These are phyloP conservation scores for Danio jaintianensis DNA, from an alignment of 2,797 vertebrate genomes.

Conservation along the genomic window DNA sequence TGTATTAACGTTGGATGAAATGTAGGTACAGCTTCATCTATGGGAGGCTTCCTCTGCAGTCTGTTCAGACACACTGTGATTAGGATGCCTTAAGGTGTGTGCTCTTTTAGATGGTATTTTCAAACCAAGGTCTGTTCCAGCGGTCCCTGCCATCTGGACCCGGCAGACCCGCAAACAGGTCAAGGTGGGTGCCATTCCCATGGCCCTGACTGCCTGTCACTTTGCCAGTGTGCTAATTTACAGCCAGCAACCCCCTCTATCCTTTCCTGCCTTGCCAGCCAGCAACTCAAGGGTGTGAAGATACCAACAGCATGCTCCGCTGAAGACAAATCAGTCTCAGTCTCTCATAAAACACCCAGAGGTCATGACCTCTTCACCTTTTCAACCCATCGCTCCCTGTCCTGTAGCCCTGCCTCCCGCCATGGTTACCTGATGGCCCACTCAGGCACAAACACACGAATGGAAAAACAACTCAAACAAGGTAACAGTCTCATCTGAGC, in stretches of 20 bases:
- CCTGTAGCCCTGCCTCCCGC: constrained; percentile 40
- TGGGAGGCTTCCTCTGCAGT: constrained; percentile 1
- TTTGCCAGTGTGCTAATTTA: constrained; percentile 76
- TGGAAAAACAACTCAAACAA: constrained; percentile 37
- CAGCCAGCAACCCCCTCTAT: constrained; percentile 61
- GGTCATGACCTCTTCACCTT: constrained; percentile 81
- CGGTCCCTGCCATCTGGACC: constrained; percentile 62
- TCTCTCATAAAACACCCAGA: constrained; percentile 77
- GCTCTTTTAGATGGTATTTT: constrained; percentile 46
- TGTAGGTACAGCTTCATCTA: background rate
- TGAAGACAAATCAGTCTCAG: constrained; percentile 78
- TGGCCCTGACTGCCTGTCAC: constrained; percentile 70
- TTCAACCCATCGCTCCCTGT: constrained; percentile 75
- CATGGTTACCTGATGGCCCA: constrained; percentile 56
- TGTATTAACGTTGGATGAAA: background rate
- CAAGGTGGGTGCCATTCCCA: constrained; percentile 75
- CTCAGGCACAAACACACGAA: constrained; percentile 54
- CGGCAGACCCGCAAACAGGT: constrained; percentile 69
- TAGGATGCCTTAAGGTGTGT: constrained; percentile 27
- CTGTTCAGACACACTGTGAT: constrained; percentile 27
- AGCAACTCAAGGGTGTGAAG: constrained; percentile 73
- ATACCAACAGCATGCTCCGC: constrained; percentile 75
- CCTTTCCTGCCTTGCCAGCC: constrained; percentile 57
- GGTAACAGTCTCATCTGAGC: constrained; percentile 68
- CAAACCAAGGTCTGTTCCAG: constrained; percentile 41